Evolutionary conservation across 2,113 vertebrate species (phyloP).

Genomic region (Gobiocypris rarus): DNA sequence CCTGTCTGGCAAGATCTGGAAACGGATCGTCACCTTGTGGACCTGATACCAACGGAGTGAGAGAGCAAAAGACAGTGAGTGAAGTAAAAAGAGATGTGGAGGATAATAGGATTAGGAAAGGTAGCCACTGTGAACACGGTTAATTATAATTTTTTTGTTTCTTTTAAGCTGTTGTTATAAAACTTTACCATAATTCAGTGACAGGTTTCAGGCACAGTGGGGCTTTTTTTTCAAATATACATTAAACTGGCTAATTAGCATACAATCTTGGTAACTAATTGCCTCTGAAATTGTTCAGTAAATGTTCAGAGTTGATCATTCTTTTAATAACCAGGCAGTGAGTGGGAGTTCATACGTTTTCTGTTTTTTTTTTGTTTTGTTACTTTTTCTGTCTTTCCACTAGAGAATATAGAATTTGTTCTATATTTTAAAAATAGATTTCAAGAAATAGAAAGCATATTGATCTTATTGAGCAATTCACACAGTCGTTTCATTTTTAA

Average conservation of each 20-base stretch:
- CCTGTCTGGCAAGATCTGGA: constrained; percentile 38
- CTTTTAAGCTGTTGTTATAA: neutral
- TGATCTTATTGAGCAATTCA: too few relatives aligned
- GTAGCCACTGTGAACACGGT: neutral
- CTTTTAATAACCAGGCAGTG: neutral
- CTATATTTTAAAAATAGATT: too few relatives aligned
- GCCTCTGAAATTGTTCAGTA: neutral
- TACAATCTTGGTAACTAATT: neutral
- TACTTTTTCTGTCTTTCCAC: too few relatives aligned
- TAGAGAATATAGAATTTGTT: neutral
- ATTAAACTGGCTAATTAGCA: neutral
- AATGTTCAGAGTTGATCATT: neutral
- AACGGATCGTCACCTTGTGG: constrained; percentile 35
- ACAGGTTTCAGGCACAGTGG: neutral
- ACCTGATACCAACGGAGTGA: constrained; percentile 34
- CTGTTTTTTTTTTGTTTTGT: neutral
- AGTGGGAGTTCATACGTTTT: neutral
- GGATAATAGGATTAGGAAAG: neutral
- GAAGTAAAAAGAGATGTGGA: neutral
- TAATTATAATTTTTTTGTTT: neutral
- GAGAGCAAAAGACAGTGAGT: constrained; percentile 13
- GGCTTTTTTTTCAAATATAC: constrained; percentile 13
- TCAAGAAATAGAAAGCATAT: too few relatives aligned
- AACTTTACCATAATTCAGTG: neutral
- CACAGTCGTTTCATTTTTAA: neutral